Evolutionary conservation across 2,113 vertebrate genomes (phyloP).

Genomic region (Crotalus viridis): DNA sequence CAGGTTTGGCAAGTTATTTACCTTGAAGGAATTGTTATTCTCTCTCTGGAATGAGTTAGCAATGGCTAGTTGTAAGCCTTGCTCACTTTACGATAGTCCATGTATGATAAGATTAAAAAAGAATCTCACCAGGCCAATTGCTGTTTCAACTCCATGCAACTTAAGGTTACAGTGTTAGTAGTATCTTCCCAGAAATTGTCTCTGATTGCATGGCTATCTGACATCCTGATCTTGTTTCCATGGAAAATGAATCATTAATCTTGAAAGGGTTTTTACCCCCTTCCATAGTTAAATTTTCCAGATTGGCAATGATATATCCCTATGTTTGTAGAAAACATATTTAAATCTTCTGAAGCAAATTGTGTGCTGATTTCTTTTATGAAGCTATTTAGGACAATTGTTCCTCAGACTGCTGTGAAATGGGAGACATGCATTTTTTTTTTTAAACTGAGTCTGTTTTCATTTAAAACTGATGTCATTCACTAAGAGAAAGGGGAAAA

Average conservation of each 20-base stretch:
- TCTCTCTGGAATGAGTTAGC: neutral
- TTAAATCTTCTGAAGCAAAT: conserved; percentile 34
- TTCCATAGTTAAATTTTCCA: conserved; percentile 2
- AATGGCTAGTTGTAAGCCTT: neutral
- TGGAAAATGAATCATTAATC: conserved; percentile 57
- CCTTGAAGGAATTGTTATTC: conserved; percentile 18
- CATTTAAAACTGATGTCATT: neutral
- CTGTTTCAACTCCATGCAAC: neutral
- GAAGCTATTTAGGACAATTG: neutral
- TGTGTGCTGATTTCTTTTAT: neutral
- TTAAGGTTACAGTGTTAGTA: conserved; percentile 46
- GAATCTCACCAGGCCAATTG: neutral
- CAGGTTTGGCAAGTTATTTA: conserved; percentile 22
- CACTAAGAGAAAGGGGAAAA: neutral
- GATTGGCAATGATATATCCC: neutral
- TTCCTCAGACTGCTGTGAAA: neutral
- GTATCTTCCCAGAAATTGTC: conserved; percentile 58
- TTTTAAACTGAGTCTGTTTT: neutral
- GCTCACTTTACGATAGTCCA: neutral
- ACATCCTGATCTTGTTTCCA: conserved; percentile 46
- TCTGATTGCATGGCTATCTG: conserved; percentile 49
- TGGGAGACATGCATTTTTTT: neutral
- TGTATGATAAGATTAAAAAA: conserved; percentile 16
- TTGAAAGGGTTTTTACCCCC: neutral
- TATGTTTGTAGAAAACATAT: neutral